Evolutionary conservation across 2,888 invertebrate species (phyloP).

Genomic region (Chloromyia formosa): DNA sequence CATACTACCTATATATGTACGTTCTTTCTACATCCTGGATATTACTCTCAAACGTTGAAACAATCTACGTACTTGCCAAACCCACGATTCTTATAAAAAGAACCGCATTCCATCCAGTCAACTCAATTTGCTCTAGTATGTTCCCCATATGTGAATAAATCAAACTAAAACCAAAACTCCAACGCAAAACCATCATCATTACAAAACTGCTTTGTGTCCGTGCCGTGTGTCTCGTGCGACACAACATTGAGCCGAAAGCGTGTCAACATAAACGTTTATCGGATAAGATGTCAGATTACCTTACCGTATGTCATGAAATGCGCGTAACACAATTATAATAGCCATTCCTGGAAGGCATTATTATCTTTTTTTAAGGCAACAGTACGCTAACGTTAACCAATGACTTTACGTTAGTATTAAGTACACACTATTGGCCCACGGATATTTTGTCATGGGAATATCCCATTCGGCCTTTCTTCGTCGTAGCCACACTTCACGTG

Average conservation of each 20-base stretch:
- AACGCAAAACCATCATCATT: not conserved
- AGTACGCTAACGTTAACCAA: not conserved
- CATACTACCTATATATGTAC: too few species aligned
- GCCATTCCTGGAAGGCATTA: conserved; percentile 1
- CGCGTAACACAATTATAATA: conserved; percentile 5
- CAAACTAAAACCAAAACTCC: not conserved
- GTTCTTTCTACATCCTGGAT: too few species aligned
- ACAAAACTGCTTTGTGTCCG: not conserved
- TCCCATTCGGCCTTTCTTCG: not conserved
- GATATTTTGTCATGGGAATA: not conserved
- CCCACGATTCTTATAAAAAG: too few species aligned
- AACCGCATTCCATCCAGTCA: too few species aligned
- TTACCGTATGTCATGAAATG: conserved; percentile 29
- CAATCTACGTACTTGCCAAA: too few species aligned
- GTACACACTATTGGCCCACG: too few species aligned
- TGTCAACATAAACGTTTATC: conserved; percentile 37
- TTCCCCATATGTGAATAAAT: too few species aligned
- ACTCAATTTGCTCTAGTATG: too few species aligned
- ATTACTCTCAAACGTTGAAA: too few species aligned
- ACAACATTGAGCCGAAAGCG: conserved; percentile 14
- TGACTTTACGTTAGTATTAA: not conserved
- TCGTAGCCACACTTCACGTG: not conserved
- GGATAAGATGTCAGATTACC: conserved; percentile 39
- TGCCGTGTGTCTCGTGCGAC: not conserved
- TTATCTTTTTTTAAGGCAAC: not conserved